phyloP scores from a whole-genome alignment of 2,888 invertebrate species.

The Pollenia griseotomentosa region DNA sequence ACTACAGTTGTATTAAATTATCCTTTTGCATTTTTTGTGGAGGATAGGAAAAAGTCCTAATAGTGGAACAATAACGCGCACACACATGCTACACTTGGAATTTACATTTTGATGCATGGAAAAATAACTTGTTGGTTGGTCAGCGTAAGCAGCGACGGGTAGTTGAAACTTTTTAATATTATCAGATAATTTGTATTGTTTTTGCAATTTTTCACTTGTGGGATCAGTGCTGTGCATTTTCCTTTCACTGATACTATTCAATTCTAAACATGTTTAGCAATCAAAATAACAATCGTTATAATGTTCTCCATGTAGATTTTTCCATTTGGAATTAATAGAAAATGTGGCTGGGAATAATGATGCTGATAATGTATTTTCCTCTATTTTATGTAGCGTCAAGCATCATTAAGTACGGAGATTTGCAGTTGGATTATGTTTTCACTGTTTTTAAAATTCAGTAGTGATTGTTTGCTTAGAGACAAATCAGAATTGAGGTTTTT shows the following conservation, averaged over 20 bases:
- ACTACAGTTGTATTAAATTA: slow-evolving; percentile 26
- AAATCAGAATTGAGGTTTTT: no score
- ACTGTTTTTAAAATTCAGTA: no score
- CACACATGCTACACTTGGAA: slow-evolving; percentile 33
- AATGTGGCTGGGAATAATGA: slow-evolving; percentile 22
- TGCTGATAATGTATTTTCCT: slow-evolving; percentile 23
- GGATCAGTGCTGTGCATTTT: neutral
- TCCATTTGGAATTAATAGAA: slow-evolving; percentile 5
- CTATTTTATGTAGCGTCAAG: neutral
- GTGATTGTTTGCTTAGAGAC: no score
- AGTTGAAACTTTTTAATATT: slow-evolving; percentile 12
- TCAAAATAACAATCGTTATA: slow-evolving; percentile 56
- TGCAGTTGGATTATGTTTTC: no score
- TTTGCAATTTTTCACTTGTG: slow-evolving; percentile 20
- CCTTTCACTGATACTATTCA: slow-evolving; percentile 21
- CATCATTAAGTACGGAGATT: no score
- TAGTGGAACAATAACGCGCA: neutral
- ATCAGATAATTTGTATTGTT: slow-evolving; percentile 17
- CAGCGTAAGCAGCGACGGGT: neutral
- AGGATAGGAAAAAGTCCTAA: neutral
- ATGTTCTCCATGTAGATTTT: slow-evolving; percentile 11
- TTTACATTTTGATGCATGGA: slow-evolving; percentile 45
- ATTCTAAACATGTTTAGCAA: slow-evolving; percentile 48
- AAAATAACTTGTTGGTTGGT: slow-evolving; percentile 30
- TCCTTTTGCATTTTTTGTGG: neutral